Conservation (phyloP, 2,888 invertebrate genomes). For the Volucella zonaria region DNA sequence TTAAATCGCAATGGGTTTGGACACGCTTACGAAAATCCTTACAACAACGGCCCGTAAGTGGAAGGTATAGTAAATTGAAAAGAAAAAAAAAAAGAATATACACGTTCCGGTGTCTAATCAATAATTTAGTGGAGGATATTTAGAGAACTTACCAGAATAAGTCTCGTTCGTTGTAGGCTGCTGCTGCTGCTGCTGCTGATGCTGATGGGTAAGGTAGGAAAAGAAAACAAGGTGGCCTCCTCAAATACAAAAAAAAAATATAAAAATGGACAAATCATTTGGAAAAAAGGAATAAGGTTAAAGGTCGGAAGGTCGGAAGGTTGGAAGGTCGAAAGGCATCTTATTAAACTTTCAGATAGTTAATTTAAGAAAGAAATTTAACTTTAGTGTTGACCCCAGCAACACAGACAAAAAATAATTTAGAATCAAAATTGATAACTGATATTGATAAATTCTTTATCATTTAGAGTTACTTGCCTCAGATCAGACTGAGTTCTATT, state of each 20-base stretch:
- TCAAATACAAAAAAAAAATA: neutral
- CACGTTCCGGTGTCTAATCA: constrained; percentile 57
- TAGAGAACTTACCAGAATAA: constrained; percentile 66
- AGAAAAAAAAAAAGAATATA: constrained; percentile 49
- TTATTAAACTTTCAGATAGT: no score
- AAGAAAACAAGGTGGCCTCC: constrained; percentile 11
- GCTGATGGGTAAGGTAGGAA: constrained; percentile 24
- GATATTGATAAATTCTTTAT: no score
- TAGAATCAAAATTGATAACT: no score
- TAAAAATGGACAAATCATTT: no score
- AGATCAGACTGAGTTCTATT: no score
- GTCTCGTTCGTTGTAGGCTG: constrained; percentile 65
- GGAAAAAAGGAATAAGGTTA: no score
- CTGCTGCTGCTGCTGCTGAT: constrained; percentile 17
- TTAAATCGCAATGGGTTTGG: constrained; percentile 69
- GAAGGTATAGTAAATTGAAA: constrained; percentile 59
- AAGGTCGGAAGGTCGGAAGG: no score
- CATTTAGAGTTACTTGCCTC: no score
- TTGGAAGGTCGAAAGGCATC: no score
- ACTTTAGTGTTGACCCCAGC: no score
- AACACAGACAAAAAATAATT: no score
- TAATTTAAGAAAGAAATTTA: no score
- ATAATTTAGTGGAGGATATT: constrained; percentile 58
- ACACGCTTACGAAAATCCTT: constrained; percentile 31
- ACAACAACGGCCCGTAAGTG: neutral